Conservation (phyloP, 2,888 invertebrate species). For the Spilosoma lubricipeda region DNA sequence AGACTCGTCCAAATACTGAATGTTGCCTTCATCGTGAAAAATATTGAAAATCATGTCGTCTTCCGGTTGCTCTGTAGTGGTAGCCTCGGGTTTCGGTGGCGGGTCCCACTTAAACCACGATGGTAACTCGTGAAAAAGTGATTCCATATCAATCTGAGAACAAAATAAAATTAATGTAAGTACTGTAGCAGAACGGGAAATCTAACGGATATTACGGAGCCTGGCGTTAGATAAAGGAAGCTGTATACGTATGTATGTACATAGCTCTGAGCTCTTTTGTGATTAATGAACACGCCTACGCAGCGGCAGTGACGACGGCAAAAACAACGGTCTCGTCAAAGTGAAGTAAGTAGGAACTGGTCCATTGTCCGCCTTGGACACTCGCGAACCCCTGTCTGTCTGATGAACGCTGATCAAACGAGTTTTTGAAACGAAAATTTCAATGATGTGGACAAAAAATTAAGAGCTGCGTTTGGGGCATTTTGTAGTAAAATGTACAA, state of each 20-base stretch:
- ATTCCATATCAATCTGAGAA: slow-evolving; percentile 79
- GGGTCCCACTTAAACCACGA: slow-evolving; percentile 84
- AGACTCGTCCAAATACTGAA: slow-evolving; percentile 81
- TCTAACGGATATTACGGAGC: slow-evolving; percentile 51
- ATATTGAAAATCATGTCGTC: slow-evolving; percentile 78
- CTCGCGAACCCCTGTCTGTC: slow-evolving; percentile 56
- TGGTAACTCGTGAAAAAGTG: slow-evolving; percentile 75
- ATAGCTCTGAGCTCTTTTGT: slow-evolving; percentile 74
- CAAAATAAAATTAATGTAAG: slow-evolving; percentile 37
- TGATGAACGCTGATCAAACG: slow-evolving; percentile 47
- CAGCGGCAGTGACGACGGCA: slow-evolving; percentile 63
- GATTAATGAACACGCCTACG: slow-evolving; percentile 81
- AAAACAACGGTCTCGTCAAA: slow-evolving; percentile 78
- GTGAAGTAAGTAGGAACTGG: slow-evolving; percentile 67
- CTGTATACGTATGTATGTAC: slow-evolving; percentile 52
- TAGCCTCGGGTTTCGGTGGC: slow-evolving; percentile 74
- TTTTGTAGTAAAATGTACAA: too few relatives aligned
- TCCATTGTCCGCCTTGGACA: slow-evolving; percentile 67
- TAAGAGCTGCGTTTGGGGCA: not conserved
- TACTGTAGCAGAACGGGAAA: slow-evolving; percentile 42
- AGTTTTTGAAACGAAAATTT: slow-evolving; percentile 45
- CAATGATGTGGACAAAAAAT: slow-evolving; percentile 20
- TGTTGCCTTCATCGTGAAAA: slow-evolving; percentile 79
- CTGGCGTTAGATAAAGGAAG: slow-evolving; percentile 68
- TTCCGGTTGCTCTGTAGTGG: slow-evolving; percentile 76